A percentile compares a stretch with the other conserved stretches of the same genome.
Conservation (phyloP, 1,140 invertebrate species). For the Eciton burchellii region DNA sequence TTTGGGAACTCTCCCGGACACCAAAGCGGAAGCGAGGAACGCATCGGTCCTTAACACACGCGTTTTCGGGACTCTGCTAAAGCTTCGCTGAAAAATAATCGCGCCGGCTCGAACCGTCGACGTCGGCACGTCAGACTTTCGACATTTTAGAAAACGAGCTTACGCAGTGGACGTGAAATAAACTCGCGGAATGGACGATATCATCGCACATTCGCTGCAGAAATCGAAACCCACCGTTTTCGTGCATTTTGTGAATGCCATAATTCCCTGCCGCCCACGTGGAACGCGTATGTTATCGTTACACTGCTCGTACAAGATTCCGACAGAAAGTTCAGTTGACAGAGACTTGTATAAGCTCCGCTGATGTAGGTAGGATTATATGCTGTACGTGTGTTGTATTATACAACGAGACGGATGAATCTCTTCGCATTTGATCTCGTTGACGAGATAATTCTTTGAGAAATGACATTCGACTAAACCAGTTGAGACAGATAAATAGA, state of each 20-base stretch:
- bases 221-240: constrained; percentile 35
- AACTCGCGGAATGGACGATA: constrained; percentile 18
- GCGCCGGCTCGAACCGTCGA: background rate
- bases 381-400: no score
- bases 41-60: constrained; percentile 8
- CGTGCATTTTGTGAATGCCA: constrained; percentile 21
- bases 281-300: constrained; percentile 2
- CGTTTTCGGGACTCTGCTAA: background rate
- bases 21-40: background rate
- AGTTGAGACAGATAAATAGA: background rate
- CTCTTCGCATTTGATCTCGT: background rate
- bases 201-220: background rate
- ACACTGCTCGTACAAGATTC: constrained; percentile 7
- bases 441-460: background rate
- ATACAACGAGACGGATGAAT: background rate
- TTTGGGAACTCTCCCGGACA: constrained; percentile 4
- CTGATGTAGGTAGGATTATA: background rate
- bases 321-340: background rate
- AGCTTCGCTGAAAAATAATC: constrained; percentile 21
- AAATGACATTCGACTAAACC: background rate
- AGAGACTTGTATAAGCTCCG: constrained; percentile 5
- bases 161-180: constrained; percentile 37
- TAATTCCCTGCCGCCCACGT: constrained; percentile 22
- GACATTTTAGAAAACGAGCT: constrained; percentile 40
- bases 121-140: constrained; percentile 23